Base-by-base conservation (phyloP, 2,797 vertebrate species). In the Brachyrhaphis roseni region DNA sequence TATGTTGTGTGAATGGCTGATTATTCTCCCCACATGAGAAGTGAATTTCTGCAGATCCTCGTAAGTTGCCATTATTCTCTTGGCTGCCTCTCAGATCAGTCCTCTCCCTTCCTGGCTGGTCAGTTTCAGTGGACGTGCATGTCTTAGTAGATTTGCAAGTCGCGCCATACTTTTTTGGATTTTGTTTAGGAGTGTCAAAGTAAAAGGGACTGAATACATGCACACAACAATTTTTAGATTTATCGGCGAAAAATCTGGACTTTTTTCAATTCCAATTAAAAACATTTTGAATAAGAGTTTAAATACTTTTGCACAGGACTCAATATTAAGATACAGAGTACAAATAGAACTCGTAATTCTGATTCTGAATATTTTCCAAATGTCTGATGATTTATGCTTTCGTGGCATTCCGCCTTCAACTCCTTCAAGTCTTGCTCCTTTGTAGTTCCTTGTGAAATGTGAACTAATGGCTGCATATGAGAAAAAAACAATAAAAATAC, bases 311-410 rank as follows among this genome's bases (percentile, higher is more conserved):
- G 57, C 7, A 62, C 2, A 31, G 28, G 57, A 62, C 57, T 34
- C 57, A 62, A 26, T 62, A 31, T 62, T 34, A 62, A 62, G 31
- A 62, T 8, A 43, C 5, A 70, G 13, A 43, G 39, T 70, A 43
- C 66, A 43, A 70, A 70, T 6, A 43, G 66, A 13, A 91, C 88
- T 90, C 86, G 88, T 90, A 89, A 89, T 91, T 92, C 85, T 87
- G 68, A 81, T 72, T 71, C 84, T 78, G 80, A 89, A 91, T 80
- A 83, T 78, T 28, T 53, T 74, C 92, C 92, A 71, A 89, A 92
- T 82, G 77, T 88, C 93, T 92, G 75, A 93, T 79, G 74, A 83
- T 62, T 72, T 72, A 3, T 36, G 80, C 71, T 86, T 85, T 89
- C 39, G 62, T 89, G 87, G 86, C 87, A 72, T 77, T 83, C 51